Percentiles rank a stretch among this genome's conserved stretches.
Evolutionary conservation across 1,140 invertebrate genomes (phyloP).

Genomic region (Drosophila arizonae): DNA sequence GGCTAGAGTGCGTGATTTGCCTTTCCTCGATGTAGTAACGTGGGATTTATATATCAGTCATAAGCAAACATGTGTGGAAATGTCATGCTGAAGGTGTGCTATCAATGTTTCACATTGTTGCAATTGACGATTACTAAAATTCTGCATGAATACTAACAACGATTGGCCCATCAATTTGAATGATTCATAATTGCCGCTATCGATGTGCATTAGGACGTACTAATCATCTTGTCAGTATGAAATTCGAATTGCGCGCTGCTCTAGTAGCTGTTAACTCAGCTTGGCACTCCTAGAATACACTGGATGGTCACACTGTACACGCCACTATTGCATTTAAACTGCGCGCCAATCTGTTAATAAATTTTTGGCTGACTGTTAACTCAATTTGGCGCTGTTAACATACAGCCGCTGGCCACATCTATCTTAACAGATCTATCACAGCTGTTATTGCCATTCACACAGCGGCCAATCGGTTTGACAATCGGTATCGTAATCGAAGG

Average conservation of each 20-base stretch:
- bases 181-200: neutral
- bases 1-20: constrained; percentile 49
- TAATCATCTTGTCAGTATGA: too few species aligned
- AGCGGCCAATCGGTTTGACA: neutral
- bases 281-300: too few species aligned
- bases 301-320: too few species aligned
- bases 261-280: too few species aligned
- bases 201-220: too few species aligned
- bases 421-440: constrained; percentile 10
- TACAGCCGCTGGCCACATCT: constrained; percentile 9
- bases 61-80: constrained; percentile 1
- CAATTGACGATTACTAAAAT: neutral
- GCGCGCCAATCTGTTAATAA: too few species aligned
- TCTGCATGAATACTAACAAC: neutral
- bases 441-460: constrained; percentile 40
- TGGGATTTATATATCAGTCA: constrained; percentile 53
- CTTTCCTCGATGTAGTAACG: constrained; percentile 53
- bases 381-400: constrained; percentile 19
- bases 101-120: constrained; percentile 20
- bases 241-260: too few species aligned
- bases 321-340: too few species aligned
- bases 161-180: neutral
- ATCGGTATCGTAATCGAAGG: constrained; percentile 27
- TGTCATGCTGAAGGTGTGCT: constrained; percentile 32
- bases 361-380: neutral